Evolutionary conservation across 2,888 invertebrate species (phyloP).

Genomic region (Sinhomidia bicolor): DNA sequence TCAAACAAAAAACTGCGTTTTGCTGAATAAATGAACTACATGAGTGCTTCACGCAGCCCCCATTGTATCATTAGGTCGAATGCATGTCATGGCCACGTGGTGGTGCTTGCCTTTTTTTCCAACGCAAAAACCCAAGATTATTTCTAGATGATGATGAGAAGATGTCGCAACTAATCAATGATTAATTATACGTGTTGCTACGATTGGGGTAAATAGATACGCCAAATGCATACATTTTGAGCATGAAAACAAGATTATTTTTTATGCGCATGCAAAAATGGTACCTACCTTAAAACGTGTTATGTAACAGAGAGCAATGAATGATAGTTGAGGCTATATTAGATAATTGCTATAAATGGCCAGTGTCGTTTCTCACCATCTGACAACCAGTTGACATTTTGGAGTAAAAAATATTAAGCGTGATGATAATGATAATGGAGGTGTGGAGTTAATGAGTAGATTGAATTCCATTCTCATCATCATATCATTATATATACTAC

Average conservation of each 20-base stretch:
- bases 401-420: neutral
- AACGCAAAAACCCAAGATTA: neutral
- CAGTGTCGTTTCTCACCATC: too few relatives aligned
- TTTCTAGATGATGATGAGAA: too few relatives aligned
- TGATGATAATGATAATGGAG: conserved; percentile 3
- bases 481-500: neutral
- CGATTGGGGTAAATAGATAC: neutral
- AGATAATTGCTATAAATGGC: too few relatives aligned
- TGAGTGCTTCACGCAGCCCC: conserved; percentile 30
- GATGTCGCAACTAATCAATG: neutral
- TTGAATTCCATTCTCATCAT: neutral
- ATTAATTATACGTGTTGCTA: neutral
- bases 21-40: neutral
- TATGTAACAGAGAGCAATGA: neutral
- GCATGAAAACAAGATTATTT: neutral
- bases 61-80: conserved; percentile 31
- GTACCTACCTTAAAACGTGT: neutral
- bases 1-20: neutral
- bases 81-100: conserved; percentile 64
- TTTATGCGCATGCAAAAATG: neutral
- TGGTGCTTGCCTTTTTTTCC: conserved; percentile 26
- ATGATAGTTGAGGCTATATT: too few relatives aligned
- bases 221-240: neutral
- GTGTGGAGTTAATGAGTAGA: neutral
- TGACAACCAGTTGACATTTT: conserved; percentile 12